Percentiles rank a stretch among this genome's conserved stretches.
Evolutionary conservation across 2,797 vertebrate species (phyloP).

Genomic region (Syndactyla subalaris): DNA sequence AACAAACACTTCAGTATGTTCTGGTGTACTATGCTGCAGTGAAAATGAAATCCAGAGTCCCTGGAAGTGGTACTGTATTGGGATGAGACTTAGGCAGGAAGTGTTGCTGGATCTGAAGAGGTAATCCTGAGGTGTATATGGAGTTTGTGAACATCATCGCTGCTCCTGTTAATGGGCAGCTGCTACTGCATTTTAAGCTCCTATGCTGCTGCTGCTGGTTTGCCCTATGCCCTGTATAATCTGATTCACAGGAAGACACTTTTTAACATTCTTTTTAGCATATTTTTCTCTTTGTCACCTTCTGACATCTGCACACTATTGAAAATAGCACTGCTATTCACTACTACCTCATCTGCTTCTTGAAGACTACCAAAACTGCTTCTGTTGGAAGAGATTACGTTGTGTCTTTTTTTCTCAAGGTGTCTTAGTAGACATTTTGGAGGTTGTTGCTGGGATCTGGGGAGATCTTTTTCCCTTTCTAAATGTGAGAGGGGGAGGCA

Average conservation of each 20-base stretch:
- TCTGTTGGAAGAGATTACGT: background rate
- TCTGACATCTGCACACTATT: background rate
- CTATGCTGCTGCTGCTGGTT: background rate
- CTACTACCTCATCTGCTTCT: background rate
- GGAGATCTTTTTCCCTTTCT: background rate
- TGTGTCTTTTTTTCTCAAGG: background rate
- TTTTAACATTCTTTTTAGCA: background rate
- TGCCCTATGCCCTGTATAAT: background rate
- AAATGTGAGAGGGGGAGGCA: background rate
- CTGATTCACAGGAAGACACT: background rate
- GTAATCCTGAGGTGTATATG: accelerated
- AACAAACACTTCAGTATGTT: background rate
- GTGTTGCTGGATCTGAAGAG: background rate
- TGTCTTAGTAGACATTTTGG: background rate
- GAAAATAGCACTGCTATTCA: background rate
- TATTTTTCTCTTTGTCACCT: background rate
- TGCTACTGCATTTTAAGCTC: background rate
- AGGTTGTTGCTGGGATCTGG: background rate
- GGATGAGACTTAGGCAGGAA: background rate
- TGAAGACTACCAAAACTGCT: background rate
- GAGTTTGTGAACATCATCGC: background rate
- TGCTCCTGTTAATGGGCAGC: background rate
- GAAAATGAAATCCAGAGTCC: background rate
- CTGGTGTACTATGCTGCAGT: background rate
- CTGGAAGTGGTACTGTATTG: background rate